Conservation (phyloP, 53 echinoderm and acorn worm genomes). For the Pentamera pediparva region DNA sequence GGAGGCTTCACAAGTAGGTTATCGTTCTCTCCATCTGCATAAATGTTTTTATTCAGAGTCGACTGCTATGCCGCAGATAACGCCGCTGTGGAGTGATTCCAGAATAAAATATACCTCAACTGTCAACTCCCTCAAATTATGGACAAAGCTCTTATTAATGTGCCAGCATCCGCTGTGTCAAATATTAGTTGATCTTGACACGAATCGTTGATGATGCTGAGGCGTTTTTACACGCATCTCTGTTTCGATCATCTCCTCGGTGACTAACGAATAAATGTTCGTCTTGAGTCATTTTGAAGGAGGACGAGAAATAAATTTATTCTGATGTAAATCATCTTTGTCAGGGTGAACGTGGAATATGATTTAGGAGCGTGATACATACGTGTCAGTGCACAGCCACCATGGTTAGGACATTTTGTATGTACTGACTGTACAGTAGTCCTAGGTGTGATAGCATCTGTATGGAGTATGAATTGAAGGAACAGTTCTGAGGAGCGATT, state of each 20-base stretch:
- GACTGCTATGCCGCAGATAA: no score
- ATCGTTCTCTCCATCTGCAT: neutral
- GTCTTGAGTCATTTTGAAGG: slow-evolving; percentile 1
- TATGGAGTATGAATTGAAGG: no score
- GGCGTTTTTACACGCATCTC: neutral
- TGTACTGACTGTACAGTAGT: no score
- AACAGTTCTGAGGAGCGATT: no score
- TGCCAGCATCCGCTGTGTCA: no score
- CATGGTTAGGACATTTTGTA: no score
- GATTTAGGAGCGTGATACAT: neutral
- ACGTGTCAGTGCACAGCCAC: no score
- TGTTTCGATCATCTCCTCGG: neutral
- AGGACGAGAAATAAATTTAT: neutral
- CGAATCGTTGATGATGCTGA: neutral
- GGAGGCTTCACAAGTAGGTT: slow-evolving; percentile 82
- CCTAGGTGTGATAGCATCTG: no score
- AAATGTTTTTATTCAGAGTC: neutral
- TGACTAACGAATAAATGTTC: neutral
- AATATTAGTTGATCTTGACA: slow-evolving; percentile 6
- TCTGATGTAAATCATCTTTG: neutral
- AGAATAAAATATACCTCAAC: neutral
- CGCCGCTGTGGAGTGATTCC: neutral
- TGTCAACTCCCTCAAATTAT: neutral
- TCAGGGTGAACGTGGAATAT: neutral
- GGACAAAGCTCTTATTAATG: neutral